Evolutionary conservation across 64 coral and sea anemone species (phyloP).

Genomic region (Pocillopora damicornis): DNA sequence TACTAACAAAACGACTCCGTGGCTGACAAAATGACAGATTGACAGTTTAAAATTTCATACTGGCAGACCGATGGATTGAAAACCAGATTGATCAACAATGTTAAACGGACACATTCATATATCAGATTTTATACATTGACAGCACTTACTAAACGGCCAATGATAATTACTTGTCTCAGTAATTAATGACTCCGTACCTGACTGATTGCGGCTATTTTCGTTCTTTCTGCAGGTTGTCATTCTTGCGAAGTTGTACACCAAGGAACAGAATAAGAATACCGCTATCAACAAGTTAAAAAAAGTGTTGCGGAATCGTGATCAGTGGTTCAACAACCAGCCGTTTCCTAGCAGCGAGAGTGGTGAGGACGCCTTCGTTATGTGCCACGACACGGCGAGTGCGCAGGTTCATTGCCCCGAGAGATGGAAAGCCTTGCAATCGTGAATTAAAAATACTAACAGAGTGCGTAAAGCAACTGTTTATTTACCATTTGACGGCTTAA

Average conservation of each 20-base stretch:
- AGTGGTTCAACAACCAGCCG: conserved; percentile 38
- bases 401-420: conserved; percentile 32
- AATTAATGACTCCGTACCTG: too few relatives aligned
- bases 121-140: too few relatives aligned
- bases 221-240: conserved; percentile 3
- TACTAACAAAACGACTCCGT: too few relatives aligned
- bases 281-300: conserved; percentile 20
- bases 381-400: conserved; percentile 27
- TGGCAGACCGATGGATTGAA: too few relatives aligned
- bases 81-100: too few relatives aligned
- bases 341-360: conserved; percentile 47
- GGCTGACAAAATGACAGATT: too few relatives aligned
- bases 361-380: conserved; percentile 32
- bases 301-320: background rate
- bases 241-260: conserved; percentile 35
- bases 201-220: too few relatives aligned
- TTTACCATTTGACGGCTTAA: background rate
- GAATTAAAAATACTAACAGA: conserved; percentile 5
- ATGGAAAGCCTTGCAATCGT: conserved; percentile 35
- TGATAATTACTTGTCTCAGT: too few relatives aligned
- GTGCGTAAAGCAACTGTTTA: background rate
- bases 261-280: background rate
- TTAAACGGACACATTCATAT: too few relatives aligned
- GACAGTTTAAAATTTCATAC: too few relatives aligned
- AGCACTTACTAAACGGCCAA: too few relatives aligned